Conservation (phyloP, 92 coral and sea anemone genomes). For the Parazoanthus atlanticus region DNA sequence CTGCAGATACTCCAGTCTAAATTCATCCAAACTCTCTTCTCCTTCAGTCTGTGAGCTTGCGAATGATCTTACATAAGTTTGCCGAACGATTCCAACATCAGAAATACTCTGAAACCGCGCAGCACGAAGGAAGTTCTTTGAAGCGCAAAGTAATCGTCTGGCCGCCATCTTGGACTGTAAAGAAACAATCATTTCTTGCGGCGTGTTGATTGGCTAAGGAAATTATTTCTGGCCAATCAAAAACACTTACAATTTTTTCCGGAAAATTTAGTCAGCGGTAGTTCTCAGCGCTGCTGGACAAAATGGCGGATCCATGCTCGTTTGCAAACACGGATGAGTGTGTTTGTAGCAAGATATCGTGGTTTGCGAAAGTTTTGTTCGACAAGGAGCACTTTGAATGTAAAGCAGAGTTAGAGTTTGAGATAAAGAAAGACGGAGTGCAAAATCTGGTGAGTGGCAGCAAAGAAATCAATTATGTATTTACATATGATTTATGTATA, state of each 20-base stretch:
- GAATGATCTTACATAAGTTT: conserved; percentile 1
- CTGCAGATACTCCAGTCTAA: conserved; percentile 76
- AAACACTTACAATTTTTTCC: not conserved
- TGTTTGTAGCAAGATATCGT: conserved; percentile 65
- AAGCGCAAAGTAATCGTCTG: conserved; percentile 20
- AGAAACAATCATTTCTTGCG: not conserved
- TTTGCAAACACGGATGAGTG: conserved; percentile 66
- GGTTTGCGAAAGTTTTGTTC: conserved; percentile 76
- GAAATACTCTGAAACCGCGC: not conserved
- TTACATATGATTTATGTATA: too few relatives aligned
- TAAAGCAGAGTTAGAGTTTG: conserved; percentile 66
- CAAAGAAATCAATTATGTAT: not conserved
- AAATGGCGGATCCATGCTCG: conserved; percentile 84
- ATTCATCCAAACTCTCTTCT: conserved; percentile 58
- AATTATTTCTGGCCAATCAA: conserved; percentile 27
- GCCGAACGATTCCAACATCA: conserved; percentile 11
- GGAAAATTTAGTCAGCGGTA: conserved; percentile 18
- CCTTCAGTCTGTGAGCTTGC: conserved; percentile 55
- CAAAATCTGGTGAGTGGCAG: conserved; percentile 64
- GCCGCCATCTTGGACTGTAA: conserved; percentile 65
- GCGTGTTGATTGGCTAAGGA: conserved; percentile 22
- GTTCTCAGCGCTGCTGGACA: conserved; percentile 23
- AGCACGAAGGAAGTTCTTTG: conserved; percentile 28
- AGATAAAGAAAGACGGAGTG: conserved; percentile 65
- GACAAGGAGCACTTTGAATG: conserved; percentile 74